Percentiles rank a stretch among this genome's conserved stretches.
phyloP scores from a whole-genome alignment of 1,140 invertebrate genomes.

The Physella acuta region DNA sequence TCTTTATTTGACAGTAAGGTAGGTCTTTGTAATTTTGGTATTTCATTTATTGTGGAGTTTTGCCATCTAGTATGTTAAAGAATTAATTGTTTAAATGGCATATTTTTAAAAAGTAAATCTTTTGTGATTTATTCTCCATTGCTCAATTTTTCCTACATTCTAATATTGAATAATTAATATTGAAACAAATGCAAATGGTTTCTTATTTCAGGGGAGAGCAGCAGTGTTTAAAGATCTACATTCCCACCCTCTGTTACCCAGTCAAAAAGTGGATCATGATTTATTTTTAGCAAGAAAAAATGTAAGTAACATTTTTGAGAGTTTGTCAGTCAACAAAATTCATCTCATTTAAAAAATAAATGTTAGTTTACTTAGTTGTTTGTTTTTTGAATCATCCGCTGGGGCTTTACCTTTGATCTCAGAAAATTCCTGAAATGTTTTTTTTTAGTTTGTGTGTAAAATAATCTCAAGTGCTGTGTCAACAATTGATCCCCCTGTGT shows the following conservation, averaged over 20 bases:
- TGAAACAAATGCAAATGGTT: no score
- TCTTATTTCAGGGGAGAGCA: slow-evolving; percentile 56
- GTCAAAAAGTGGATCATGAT: slow-evolving; percentile 53
- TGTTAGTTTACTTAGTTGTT: not conserved
- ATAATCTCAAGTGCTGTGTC: slow-evolving; percentile 52
- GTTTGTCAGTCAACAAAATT: not conserved
- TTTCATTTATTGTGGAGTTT: no score
- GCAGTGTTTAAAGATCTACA: slow-evolving; percentile 61
- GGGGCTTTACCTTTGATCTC: no score
- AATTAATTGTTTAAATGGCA: no score
- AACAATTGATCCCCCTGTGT: slow-evolving; percentile 26
- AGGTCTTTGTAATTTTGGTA: no score
- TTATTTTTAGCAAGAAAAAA: slow-evolving; percentile 48
- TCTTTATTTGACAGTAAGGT: slow-evolving; percentile 76
- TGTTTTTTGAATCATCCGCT: not conserved
- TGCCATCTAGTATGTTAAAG: no score
- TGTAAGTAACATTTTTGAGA: slow-evolving; percentile 33
- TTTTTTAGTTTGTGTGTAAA: slow-evolving; percentile 55
- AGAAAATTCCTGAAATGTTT: no score
- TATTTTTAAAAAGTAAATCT: no score
- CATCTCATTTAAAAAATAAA: not conserved
- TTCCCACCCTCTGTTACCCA: slow-evolving; percentile 54
- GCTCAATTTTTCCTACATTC: no score
- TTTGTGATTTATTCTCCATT: no score
- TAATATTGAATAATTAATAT: no score